These are phyloP conservation scores for Drosophila lowei DNA, from an alignment of 1,140 invertebrate species.

Conservation along the genomic window DNA sequence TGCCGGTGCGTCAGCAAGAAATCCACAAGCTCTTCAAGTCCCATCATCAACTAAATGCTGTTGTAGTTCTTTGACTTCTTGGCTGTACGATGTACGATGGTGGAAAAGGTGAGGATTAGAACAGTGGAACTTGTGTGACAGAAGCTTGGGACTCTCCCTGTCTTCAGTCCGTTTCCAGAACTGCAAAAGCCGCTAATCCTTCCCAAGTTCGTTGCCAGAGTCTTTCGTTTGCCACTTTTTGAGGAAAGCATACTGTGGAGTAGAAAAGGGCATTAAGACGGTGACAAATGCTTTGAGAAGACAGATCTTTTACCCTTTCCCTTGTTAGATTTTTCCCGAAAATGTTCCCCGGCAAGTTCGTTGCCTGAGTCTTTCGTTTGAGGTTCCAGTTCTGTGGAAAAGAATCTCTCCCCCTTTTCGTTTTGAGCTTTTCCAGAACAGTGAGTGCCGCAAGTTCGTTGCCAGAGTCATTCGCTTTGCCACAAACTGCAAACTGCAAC, in stretches of 20 bases:
- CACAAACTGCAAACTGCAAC: not conserved
- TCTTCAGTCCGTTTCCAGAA: not conserved
- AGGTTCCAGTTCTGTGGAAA: too few relatives aligned
- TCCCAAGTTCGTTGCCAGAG: slow-evolving; percentile 16
- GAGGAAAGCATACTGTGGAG: too few relatives aligned
- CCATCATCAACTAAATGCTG: slow-evolving; percentile 21
- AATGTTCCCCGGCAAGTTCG: slow-evolving; percentile 15
- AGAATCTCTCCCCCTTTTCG: too few relatives aligned
- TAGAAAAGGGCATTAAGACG: too few relatives aligned
- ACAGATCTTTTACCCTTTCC: too few relatives aligned
- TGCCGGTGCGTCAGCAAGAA: slow-evolving; percentile 52
- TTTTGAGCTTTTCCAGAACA: too few relatives aligned
- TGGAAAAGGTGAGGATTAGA: slow-evolving; percentile 33
- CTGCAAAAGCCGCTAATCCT: not conserved
- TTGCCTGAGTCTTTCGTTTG: slow-evolving; percentile 2
- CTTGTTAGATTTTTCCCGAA: too few relatives aligned
- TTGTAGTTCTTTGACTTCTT: slow-evolving; percentile 54
- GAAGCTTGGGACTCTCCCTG: not conserved
- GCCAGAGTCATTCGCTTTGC: slow-evolving; percentile 62
- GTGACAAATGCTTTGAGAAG: too few relatives aligned
- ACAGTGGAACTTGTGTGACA: slow-evolving; percentile 35
- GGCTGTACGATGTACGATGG: not conserved
- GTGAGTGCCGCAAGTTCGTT: slow-evolving; percentile 25
- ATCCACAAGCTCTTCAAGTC: slow-evolving; percentile 4
- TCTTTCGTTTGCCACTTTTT: not conserved